Percentiles rank a stretch among this genome's conserved stretches.
Evolutionary conservation across 2,797 vertebrate species (phyloP).

Genomic region (Periophthalmus magnuspinnatus): DNA sequence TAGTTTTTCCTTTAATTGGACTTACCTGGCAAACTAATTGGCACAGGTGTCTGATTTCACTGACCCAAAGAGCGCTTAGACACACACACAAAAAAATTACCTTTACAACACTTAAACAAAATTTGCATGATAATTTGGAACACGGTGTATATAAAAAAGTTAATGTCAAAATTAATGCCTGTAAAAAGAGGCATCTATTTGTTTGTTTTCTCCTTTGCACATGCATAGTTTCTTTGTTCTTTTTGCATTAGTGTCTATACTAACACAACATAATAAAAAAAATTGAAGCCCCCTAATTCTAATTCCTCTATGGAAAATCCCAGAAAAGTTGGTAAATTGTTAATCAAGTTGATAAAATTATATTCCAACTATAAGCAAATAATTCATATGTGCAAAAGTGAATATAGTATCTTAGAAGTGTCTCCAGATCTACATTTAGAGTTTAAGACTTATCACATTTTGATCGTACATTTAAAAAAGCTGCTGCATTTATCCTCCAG

Average conservation of each 20-base stretch:
- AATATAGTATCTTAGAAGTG: neutral
- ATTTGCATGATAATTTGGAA: too few relatives aligned
- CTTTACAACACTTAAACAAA: too few relatives aligned
- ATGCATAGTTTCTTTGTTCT: neutral
- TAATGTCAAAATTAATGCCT: too few relatives aligned
- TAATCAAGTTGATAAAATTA: neutral
- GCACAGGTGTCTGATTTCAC: too few relatives aligned
- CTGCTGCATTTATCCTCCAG: conserved; percentile 25
- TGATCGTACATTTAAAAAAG: neutral
- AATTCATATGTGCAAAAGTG: neutral
- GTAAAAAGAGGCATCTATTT: too few relatives aligned
- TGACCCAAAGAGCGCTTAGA: too few relatives aligned
- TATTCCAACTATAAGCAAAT: neutral
- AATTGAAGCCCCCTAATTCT: neutral
- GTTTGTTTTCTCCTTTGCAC: neutral
- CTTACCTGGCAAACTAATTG: too few relatives aligned
- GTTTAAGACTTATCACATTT: neutral
- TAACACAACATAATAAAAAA: too few relatives aligned
- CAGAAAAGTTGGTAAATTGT: neutral
- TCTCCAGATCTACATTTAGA: neutral
- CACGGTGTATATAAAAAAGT: too few relatives aligned
- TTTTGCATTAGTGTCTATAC: too few relatives aligned
- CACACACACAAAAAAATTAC: too few relatives aligned
- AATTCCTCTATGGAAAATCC: neutral
- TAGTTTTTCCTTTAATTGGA: too few relatives aligned